Conservation (phyloP, 2,797 vertebrate genomes). For the Carduelis carduelis region DNA sequence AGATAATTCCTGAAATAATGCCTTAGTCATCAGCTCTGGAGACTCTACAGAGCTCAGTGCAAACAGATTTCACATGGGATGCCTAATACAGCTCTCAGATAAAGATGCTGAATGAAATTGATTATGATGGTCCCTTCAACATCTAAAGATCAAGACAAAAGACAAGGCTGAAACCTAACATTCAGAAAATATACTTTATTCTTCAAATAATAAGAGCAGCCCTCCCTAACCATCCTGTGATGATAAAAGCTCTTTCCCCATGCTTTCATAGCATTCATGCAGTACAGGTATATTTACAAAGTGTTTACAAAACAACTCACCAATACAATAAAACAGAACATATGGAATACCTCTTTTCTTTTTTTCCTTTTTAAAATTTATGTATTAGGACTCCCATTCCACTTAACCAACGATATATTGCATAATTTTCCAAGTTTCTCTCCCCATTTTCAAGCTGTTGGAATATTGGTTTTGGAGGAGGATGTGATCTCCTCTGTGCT, state of each 20-base stretch:
- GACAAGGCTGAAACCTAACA: not conserved
- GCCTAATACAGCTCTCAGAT: not conserved
- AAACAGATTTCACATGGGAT: not conserved
- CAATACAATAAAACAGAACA: not conserved
- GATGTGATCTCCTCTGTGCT: not conserved
- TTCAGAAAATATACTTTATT: not conserved
- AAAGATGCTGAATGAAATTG: not conserved
- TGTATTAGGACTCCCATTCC: not conserved
- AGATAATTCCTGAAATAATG: not conserved
- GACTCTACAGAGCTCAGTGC: accelerated
- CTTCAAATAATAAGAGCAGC: not conserved
- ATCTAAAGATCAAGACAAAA: not conserved
- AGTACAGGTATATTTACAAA: not conserved
- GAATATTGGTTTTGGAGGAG: not conserved
- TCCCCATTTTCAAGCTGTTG: not conserved
- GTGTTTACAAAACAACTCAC: not conserved
- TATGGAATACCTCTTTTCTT: not conserved
- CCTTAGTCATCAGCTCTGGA: not conserved
- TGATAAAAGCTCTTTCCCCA: not conserved
- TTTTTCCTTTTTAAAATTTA: accelerated
- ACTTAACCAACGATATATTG: not conserved
- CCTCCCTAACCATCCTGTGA: not conserved
- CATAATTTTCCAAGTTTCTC: not conserved
- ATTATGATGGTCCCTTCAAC: not conserved
- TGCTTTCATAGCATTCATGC: not conserved